Percentiles rank a stretch among this genome's conserved stretches.
phyloP scores from a whole-genome alignment of 2,113 vertebrate species.

The Etheostoma cragini region DNA sequence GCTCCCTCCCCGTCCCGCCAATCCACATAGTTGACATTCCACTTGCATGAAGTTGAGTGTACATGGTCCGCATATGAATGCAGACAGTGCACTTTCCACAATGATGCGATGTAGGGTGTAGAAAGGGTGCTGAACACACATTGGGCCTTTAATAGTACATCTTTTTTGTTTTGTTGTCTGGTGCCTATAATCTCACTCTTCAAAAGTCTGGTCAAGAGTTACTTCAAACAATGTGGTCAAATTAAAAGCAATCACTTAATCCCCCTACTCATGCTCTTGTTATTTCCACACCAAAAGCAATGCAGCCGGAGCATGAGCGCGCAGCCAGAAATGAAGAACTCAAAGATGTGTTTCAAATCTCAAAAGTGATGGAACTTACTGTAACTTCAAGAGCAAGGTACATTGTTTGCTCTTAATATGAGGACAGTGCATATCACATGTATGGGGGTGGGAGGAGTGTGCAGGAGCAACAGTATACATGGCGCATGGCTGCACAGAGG shows the following conservation, averaged over 20 bases:
- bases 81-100: constrained; percentile 15
- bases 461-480: constrained; percentile 52
- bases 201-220: constrained; percentile 10
- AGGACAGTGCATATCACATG: constrained; percentile 11
- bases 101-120: constrained; percentile 1
- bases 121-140: neutral
- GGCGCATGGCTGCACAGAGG: constrained; percentile 67
- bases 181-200: neutral
- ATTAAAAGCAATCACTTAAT: constrained; percentile 1
- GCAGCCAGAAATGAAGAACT: constrained; percentile 2
- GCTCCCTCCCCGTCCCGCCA: neutral
- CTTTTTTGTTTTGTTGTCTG: neutral
- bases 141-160: neutral
- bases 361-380: neutral
- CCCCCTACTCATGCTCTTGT: neutral
- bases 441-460: constrained; percentile 33
- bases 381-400: neutral
- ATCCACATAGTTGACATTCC: constrained; percentile 40
- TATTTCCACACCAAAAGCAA: constrained; percentile 4
- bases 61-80: constrained; percentile 27
- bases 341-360: constrained; percentile 1
- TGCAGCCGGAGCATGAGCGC: neutral
- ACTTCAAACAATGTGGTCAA: neutral
- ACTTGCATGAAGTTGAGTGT: constrained; percentile 31
- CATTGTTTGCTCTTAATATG: constrained; percentile 15